Conservation (phyloP, 2,888 invertebrate species). For the Lepetodrilus schrolli region DNA sequence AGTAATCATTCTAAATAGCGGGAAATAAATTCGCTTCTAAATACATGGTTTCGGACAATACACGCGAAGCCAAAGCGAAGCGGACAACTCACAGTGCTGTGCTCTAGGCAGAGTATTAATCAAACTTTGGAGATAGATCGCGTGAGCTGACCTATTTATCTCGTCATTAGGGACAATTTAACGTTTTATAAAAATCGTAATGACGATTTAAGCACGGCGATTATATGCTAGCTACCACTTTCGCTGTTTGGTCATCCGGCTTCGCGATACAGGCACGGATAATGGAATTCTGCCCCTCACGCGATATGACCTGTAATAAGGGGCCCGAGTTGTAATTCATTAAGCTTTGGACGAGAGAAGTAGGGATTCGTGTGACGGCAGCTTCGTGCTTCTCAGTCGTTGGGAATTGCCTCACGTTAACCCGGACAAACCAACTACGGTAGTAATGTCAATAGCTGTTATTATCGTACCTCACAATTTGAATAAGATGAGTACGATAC, state of each 20-base stretch:
- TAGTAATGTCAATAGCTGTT: neutral
- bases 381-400: neutral
- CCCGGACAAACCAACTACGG: neutral
- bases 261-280: slow-evolving; percentile 2
- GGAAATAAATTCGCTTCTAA: slow-evolving; percentile 26
- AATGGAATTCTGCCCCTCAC: slow-evolving; percentile 26
- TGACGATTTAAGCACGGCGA: slow-evolving; percentile 30
- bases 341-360: neutral
- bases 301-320: slow-evolving; percentile 8
- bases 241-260: slow-evolving; percentile 29
- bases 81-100: neutral
- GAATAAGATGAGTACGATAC: slow-evolving; percentile 12
- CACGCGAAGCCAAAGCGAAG: slow-evolving; percentile 10
- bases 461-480: slow-evolving; percentile 21
- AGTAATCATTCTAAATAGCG: slow-evolving; percentile 19
- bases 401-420: neutral
- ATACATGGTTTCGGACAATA: slow-evolving; percentile 1
- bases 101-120: slow-evolving; percentile 18
- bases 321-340: slow-evolving; percentile 27
- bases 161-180: slow-evolving; percentile 26
- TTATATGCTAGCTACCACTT: slow-evolving; percentile 31
- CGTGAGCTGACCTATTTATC: slow-evolving; percentile 28
- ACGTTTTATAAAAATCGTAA: slow-evolving; percentile 29
- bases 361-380: neutral
- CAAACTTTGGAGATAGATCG: slow-evolving; percentile 11